Evolutionary conservation across 1,140 invertebrate species (phyloP).

Genomic region (Zaprionus ghesquierei): DNA sequence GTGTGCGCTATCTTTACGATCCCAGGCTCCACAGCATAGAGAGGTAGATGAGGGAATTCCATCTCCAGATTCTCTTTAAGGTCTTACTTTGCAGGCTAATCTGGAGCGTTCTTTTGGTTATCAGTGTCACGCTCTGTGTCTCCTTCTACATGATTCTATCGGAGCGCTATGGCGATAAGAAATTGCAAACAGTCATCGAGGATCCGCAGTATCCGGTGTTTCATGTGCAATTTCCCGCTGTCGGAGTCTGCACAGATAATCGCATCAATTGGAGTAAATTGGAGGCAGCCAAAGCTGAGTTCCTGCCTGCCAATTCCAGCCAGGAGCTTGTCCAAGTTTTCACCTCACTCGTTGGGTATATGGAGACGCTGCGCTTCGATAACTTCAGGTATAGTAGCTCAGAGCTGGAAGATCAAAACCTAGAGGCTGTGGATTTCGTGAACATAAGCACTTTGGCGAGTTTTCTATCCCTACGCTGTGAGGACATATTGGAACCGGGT

Average conservation of each 20-base stretch:
- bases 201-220: slow-evolving; percentile 87
- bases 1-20: slow-evolving; percentile 72
- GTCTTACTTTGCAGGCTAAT: slow-evolving; percentile 41
- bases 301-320: slow-evolving; percentile 58
- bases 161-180: slow-evolving; percentile 63
- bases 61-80: neutral
- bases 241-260: slow-evolving; percentile 87
- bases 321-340: slow-evolving; percentile 41
- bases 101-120: slow-evolving; percentile 54
- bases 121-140: slow-evolving; percentile 50
- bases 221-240: slow-evolving; percentile 87
- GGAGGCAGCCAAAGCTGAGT: slow-evolving; percentile 57
- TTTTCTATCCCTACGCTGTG: slow-evolving; percentile 45
- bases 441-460: slow-evolving; percentile 38
- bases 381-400: slow-evolving; percentile 21
- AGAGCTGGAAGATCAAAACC: slow-evolving; percentile 61
- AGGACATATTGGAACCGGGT: slow-evolving; percentile 46
- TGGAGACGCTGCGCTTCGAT: slow-evolving; percentile 63
- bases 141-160: slow-evolving; percentile 60
- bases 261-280: slow-evolving; percentile 70
- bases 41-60: slow-evolving; percentile 24
- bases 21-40: slow-evolving; percentile 62
- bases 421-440: slow-evolving; percentile 56
- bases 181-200: slow-evolving; percentile 84
- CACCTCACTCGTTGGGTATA: slow-evolving; percentile 31